Evolutionary conservation across 2,797 vertebrate species (phyloP).

Genomic region (Leptatherina wallacei): DNA sequence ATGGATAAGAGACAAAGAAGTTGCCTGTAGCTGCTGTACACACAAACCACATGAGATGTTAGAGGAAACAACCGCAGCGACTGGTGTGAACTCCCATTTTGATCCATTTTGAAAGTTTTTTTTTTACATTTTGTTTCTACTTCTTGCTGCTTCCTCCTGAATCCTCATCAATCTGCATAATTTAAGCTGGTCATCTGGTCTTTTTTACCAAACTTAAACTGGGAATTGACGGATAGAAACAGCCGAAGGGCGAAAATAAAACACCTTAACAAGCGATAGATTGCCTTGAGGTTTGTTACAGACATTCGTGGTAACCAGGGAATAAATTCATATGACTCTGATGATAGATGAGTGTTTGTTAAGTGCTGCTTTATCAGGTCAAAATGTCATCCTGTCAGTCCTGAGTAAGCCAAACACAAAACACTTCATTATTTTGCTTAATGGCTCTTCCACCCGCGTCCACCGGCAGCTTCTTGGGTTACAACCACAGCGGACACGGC

Average conservation of each 20-base stretch:
- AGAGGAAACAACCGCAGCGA: slow-evolving; percentile 8
- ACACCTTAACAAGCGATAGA: not conserved
- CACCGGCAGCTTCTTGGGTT: slow-evolving; percentile 11
- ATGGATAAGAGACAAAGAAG: slow-evolving; percentile 28
- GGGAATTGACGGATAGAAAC: not conserved
- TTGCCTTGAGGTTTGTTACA: not conserved
- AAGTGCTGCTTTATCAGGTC: slow-evolving; percentile 18
- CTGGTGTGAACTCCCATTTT: not conserved
- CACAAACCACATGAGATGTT: slow-evolving; percentile 3
- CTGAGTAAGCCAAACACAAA: slow-evolving; percentile 18
- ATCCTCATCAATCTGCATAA: not conserved
- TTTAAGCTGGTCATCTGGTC: not conserved
- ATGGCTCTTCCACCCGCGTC: slow-evolving; percentile 4
- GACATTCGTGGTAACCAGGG: not conserved
- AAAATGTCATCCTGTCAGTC: slow-evolving; percentile 18
- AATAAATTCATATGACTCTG: not conserved
- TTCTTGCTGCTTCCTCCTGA: not conserved
- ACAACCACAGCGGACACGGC: not conserved
- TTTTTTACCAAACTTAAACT: not conserved
- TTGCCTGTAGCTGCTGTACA: slow-evolving; percentile 13
- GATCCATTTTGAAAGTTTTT: not conserved
- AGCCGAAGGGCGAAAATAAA: not conserved
- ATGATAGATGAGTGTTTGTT: slow-evolving; percentile 3
- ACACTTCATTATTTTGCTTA: slow-evolving; percentile 12
- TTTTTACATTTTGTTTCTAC: not conserved